Conservation (phyloP, 2,888 invertebrate species). For the Tenthredo amoena region DNA sequence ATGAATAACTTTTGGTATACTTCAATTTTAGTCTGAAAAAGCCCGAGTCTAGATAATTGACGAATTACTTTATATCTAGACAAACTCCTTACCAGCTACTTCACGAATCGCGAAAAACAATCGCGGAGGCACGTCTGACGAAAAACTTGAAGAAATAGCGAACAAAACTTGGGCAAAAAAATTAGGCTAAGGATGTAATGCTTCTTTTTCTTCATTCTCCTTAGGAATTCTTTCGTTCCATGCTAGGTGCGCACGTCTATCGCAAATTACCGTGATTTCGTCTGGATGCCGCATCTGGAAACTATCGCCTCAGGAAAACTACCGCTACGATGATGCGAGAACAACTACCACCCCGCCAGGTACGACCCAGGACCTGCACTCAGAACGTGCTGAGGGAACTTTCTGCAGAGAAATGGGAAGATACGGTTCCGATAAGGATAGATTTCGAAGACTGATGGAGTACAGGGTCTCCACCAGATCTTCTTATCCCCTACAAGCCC, state of each 20-base stretch:
- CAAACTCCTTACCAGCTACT: neutral
- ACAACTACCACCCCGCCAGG: constrained; percentile 2
- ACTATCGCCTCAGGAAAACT: constrained; percentile 2
- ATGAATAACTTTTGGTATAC: neutral
- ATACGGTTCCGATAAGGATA: neutral
- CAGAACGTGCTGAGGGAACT: neutral
- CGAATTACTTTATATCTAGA: neutral
- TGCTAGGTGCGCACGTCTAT: neutral
- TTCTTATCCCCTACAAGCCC: neutral
- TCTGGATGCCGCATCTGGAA: neutral
- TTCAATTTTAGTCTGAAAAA: neutral
- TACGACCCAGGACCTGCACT: neutral
- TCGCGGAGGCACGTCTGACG: neutral
- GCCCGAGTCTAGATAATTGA: neutral
- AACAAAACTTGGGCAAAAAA: neutral
- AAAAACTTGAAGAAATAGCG: neutral
- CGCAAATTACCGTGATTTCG: neutral
- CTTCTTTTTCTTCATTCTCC: neutral
- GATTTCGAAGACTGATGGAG: neutral
- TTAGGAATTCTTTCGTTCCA: neutral
- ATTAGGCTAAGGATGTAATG: neutral
- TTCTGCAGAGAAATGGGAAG: neutral
- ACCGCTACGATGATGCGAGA: neutral
- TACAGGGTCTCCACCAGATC: neutral
- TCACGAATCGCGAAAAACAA: neutral